phyloP scores from a whole-genome alignment of 2,797 vertebrate genomes.

The Phoebastria nigripes region DNA sequence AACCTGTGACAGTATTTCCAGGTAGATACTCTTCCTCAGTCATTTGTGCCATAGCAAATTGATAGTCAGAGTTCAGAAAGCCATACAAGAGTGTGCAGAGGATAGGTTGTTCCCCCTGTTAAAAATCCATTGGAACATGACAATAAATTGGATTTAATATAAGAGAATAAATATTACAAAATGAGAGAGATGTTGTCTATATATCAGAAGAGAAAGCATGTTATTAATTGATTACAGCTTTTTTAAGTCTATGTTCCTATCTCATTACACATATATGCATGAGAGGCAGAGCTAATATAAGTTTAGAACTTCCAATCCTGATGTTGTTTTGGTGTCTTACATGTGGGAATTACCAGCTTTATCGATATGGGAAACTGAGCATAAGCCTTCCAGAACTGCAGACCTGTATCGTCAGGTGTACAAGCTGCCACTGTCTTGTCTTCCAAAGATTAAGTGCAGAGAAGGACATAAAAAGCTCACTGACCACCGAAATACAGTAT shows the following conservation, averaged over 20 bases:
- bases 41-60: neutral
- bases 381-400: neutral
- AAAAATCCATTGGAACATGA: neutral
- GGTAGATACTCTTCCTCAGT: neutral
- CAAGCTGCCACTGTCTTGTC: neutral
- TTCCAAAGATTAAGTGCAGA: neutral
- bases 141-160: neutral
- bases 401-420: neutral
- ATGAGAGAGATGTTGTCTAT: neutral
- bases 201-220: neutral
- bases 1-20: neutral
- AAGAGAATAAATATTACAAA: neutral
- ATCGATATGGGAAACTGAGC: neutral
- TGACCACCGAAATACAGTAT: too few relatives aligned
- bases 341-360: accelerated
- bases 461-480: neutral
- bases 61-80: neutral
- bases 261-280: neutral
- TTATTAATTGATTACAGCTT: neutral
- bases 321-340: neutral
- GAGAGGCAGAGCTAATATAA: neutral
- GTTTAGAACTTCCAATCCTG: neutral
- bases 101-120: neutral
- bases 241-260: neutral
- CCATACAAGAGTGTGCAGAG: neutral